Evolutionary conservation across 2,888 invertebrate species (phyloP).

Genomic region (Oligia strigilis): DNA sequence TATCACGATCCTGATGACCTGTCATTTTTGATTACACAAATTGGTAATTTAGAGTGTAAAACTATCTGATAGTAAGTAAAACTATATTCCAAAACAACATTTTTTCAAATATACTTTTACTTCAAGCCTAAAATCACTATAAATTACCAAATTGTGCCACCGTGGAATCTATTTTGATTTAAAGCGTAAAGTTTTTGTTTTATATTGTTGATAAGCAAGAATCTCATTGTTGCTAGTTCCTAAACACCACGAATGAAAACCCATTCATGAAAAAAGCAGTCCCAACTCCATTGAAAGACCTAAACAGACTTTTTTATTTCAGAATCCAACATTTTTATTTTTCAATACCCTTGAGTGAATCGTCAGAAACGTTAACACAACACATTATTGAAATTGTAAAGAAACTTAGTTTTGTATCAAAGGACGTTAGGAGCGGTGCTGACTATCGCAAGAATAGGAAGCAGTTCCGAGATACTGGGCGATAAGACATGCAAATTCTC

Average conservation of each 20-base stretch:
- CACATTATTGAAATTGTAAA: constrained; percentile 48
- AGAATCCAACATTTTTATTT: constrained; percentile 18
- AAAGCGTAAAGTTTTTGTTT: neutral
- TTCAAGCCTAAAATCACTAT: too few relatives aligned
- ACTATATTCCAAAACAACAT: too few relatives aligned
- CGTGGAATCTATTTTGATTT: neutral
- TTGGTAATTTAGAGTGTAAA: neutral
- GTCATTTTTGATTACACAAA: neutral
- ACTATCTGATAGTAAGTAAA: too few relatives aligned
- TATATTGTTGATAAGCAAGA: too few relatives aligned
- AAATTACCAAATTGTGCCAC: too few relatives aligned
- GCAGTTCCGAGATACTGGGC: constrained; percentile 34
- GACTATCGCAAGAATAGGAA: constrained; percentile 32
- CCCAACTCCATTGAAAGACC: neutral
- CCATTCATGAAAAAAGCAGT: neutral
- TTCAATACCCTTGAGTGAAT: constrained; percentile 14
- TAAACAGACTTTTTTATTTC: neutral
- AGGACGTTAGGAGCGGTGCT: constrained; percentile 22
- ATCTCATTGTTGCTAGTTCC: neutral
- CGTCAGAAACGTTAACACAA: constrained; percentile 42
- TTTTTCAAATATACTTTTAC: too few relatives aligned
- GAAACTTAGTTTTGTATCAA: constrained; percentile 22
- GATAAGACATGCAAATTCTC: constrained; percentile 57
- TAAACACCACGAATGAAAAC: neutral
- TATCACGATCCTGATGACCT: neutral